phyloP scores from a whole-genome alignment of 1,140 invertebrate genomes.

The Potamilus streckersoni region DNA sequence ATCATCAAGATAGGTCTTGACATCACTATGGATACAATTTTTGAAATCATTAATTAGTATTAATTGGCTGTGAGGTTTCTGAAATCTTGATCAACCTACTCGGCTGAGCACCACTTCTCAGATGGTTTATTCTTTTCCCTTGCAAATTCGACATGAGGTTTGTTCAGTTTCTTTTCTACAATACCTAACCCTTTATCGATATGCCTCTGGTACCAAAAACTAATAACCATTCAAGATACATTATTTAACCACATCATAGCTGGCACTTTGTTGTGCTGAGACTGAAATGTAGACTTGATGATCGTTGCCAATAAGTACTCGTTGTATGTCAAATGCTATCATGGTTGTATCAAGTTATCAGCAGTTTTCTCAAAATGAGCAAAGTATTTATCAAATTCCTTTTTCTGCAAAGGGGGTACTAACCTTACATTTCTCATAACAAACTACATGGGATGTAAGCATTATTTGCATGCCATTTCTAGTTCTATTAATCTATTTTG shows the following conservation, averaged over 20 bases:
- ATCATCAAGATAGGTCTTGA: conserved; percentile 32
- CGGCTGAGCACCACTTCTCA: conserved; percentile 33
- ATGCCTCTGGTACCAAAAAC: conserved; percentile 39
- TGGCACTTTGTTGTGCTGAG: conserved; percentile 14
- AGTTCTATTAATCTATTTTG: conserved; percentile 16
- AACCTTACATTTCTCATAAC: conserved; percentile 31
- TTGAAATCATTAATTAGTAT: conserved; percentile 42
- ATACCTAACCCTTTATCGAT: conserved; percentile 36
- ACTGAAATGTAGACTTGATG: conserved; percentile 22
- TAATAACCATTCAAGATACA: conserved; percentile 41
- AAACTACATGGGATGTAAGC: neutral
- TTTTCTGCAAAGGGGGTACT: conserved; percentile 30
- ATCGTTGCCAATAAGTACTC: conserved; percentile 30
- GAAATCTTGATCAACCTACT: conserved; percentile 30
- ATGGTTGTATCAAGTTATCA: conserved; percentile 28
- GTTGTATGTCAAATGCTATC: conserved; percentile 30
- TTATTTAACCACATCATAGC: conserved; percentile 34
- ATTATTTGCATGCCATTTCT: neutral
- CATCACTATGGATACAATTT: conserved; percentile 20
- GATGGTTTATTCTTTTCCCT: conserved; percentile 27
- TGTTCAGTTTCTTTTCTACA: conserved; percentile 26
- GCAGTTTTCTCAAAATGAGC: conserved; percentile 36
- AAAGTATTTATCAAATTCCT: conserved; percentile 43
- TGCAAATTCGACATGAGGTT: conserved; percentile 38
- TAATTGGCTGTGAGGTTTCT: conserved; percentile 28